Base-by-base conservation (phyloP, 2,888 invertebrate species). In the Pterostichus niger region DNA sequence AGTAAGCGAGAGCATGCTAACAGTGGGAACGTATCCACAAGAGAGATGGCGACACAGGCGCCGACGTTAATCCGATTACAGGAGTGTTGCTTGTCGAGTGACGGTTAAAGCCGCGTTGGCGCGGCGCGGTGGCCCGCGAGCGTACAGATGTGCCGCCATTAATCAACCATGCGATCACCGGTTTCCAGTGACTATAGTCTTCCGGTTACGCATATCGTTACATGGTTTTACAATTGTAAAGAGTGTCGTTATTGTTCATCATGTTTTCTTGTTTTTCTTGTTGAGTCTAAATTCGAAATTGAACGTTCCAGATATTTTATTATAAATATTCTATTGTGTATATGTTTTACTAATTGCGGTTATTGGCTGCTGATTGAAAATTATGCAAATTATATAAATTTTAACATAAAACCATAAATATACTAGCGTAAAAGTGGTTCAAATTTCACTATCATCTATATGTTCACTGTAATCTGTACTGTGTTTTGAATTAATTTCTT, bases 101-200 rank as follows among this genome's bases (percentile, higher is more conserved):
- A 80, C 24, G 68, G 68, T 49, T 40, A 75, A 49, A 76, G 59
- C 61, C 59, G 40, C 56, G 52, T 52, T 11, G 13, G 24, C 56
- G 52, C 73, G 56, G 11, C 31, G 79, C 64, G 24, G 61, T 17
- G 64, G 46, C 44, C 13, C 79, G 46, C 44, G 46, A 33, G 68
- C 24, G 80, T 80, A 80, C 80, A 80, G 80, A 80, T 80, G 80
- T 64, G 68, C 64, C 68, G 80, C 80, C 68, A 80, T 80, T 80
- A 80, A 80, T 80, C 80, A 80, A 49, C 52, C 59, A 15, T 35
- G 75, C 49, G 82, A 82, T 61, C 76, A 59, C 75, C 24, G 76
- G 75, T 71, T 64, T 71, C 68, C 68, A 52, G 68, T 80, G 80
- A 35, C 80, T 68, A 49, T 52, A 46, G 68, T 52, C 68, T 68